A percentile compares a stretch with the other conserved stretches of the same genome.
These are phyloP conservation scores for Eriocheir sinensis DNA, from an alignment of 1,140 invertebrate species.

Conservation along the genomic window DNA sequence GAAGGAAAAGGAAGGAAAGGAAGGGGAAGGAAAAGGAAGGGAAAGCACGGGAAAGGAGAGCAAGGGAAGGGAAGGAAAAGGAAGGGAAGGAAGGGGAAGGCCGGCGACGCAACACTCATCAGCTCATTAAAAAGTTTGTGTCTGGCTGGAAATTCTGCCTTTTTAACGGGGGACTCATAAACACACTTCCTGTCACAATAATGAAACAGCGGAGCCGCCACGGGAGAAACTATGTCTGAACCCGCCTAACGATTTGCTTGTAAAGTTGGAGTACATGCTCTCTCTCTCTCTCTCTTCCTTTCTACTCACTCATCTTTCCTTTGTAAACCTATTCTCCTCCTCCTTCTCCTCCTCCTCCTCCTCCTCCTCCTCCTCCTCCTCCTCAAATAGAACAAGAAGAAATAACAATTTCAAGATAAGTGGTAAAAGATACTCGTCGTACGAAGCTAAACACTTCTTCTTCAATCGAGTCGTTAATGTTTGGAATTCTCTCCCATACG, in stretches of 20 bases:
- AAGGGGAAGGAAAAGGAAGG: neutral
- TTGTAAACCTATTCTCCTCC: neutral
- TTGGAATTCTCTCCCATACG: too few species aligned
- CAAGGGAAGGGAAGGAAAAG: neutral
- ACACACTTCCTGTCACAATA: conserved; percentile 73
- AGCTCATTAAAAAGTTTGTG: conserved; percentile 74
- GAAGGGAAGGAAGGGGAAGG: neutral
- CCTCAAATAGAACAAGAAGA: too few species aligned
- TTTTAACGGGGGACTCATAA: conserved; percentile 75
- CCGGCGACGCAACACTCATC: conserved; percentile 37
- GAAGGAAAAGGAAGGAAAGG: neutral
- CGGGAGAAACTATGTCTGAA: conserved; percentile 59
- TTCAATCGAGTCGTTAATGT: too few species aligned
- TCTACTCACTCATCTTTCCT: neutral
- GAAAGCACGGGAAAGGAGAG: neutral
- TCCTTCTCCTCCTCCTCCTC: neutral
- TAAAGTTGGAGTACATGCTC: conserved; percentile 60
- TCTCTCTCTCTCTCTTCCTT: conserved; percentile 38
- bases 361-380: neutral
- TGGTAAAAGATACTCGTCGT: too few species aligned
- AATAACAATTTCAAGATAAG: too few species aligned
- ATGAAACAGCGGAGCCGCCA: conserved; percentile 64
- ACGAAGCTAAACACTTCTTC: too few species aligned
- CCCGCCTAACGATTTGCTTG: conserved; percentile 69
- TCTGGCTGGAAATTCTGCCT: conserved; percentile 69